Conservation (phyloP, 2,888 invertebrate genomes). For the Agrypnus murinus region DNA sequence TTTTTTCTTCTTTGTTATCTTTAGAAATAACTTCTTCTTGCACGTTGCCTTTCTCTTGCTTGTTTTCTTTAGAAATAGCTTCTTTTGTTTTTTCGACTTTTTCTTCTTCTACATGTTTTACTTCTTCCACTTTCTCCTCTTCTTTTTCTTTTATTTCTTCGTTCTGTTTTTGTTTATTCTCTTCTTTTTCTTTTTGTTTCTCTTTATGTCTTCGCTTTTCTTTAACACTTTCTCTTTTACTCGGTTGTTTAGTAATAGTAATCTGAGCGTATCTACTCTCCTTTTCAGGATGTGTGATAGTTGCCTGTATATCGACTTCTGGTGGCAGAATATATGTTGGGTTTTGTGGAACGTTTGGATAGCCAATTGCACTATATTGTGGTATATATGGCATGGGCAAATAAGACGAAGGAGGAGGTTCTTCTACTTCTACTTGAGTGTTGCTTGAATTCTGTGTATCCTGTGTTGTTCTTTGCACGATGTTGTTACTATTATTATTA, state of each 20-base stretch:
- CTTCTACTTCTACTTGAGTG: slow-evolving; percentile 12
- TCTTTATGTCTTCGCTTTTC: neutral
- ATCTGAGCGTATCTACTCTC: slow-evolving; percentile 37
- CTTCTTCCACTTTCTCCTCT: neutral
- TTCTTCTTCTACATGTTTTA: too few relatives aligned
- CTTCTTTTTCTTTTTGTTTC: neutral
- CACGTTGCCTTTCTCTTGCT: too few relatives aligned
- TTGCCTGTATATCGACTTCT: slow-evolving; percentile 44
- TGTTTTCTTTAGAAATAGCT: too few relatives aligned
- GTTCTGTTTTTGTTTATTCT: neutral
- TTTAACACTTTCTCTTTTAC: slow-evolving; percentile 22
- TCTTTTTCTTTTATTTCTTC: neutral
- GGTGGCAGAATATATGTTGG: slow-evolving; percentile 36
- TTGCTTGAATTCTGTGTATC: neutral
- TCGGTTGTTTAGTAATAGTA: slow-evolving; percentile 30
- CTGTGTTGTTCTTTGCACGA: too few relatives aligned
- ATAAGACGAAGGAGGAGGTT: slow-evolving; percentile 17
- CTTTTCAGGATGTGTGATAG: slow-evolving; percentile 40
- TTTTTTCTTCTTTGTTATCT: too few relatives aligned
- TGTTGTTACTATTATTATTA: neutral
- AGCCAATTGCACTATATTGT: slow-evolving; percentile 13
- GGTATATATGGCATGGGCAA: slow-evolving; percentile 30
- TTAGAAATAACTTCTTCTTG: too few relatives aligned
- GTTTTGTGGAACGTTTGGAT: slow-evolving; percentile 22
- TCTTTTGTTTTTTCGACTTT: too few relatives aligned